These are phyloP conservation scores for Tortricodes alternella DNA, from an alignment of 2,888 invertebrate species.

Conservation along the genomic window DNA sequence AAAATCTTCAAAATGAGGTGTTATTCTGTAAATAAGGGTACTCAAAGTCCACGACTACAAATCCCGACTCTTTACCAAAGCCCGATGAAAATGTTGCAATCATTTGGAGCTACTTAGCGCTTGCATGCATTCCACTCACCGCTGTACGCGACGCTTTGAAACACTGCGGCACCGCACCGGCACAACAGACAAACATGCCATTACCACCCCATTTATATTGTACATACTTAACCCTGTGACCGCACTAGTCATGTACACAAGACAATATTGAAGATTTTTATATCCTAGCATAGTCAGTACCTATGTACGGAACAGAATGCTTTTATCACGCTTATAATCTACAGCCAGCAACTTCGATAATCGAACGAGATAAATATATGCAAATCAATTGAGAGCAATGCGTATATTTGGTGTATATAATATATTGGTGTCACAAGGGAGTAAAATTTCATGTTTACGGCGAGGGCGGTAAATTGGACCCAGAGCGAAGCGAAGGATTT, in stretches of 20 bases:
- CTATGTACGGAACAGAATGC: neutral
- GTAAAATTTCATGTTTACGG: too few relatives aligned
- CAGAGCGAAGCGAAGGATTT: too few relatives aligned
- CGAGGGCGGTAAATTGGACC: too few relatives aligned
- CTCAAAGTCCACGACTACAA: neutral
- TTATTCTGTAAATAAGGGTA: neutral
- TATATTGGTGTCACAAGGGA: too few relatives aligned
- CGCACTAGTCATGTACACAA: slow-evolving; percentile 40
- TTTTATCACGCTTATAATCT: neutral
- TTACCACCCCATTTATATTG: slow-evolving; percentile 49
- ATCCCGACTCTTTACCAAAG: slow-evolving; percentile 15
- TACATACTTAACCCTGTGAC: slow-evolving; percentile 35
- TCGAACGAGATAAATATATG: too few relatives aligned
- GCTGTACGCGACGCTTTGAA: slow-evolving; percentile 97
- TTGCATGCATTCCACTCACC: slow-evolving; percentile 89
- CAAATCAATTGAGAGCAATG: too few relatives aligned
- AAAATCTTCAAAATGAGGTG: too few relatives aligned
- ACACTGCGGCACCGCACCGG: slow-evolving; percentile 87
- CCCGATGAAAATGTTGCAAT: slow-evolving; percentile 11
- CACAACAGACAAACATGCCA: slow-evolving; percentile 81
- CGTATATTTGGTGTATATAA: too few relatives aligned
- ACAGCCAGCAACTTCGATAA: neutral
- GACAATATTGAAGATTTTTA: neutral
- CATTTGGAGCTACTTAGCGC: slow-evolving; percentile 50
- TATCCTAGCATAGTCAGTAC: neutral